These are phyloP conservation scores for Nasalis larvatus DNA, from an alignment of 2,113 vertebrate genomes.

Conservation along the genomic window DNA sequence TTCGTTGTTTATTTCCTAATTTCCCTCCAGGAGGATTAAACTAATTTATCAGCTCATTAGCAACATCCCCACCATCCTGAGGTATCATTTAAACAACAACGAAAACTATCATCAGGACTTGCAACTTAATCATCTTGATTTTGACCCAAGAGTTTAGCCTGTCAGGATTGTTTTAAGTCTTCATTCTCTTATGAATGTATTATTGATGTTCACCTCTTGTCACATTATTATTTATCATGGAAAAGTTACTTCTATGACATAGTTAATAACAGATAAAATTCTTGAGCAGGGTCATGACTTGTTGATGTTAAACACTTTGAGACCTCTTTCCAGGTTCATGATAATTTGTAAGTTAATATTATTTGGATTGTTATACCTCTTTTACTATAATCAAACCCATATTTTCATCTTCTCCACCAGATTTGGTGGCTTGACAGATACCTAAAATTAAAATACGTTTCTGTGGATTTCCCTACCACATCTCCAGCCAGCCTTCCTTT, in stretches of 20 bases:
- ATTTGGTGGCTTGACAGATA: background rate
- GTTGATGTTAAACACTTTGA: background rate
- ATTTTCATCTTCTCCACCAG: background rate
- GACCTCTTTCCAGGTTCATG: background rate
- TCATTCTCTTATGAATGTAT: constrained; percentile 12
- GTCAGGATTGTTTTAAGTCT: background rate
- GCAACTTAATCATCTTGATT: background rate
- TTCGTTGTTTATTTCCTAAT: background rate
- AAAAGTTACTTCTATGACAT: background rate
- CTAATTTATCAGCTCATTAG: background rate
- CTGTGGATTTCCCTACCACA: background rate
- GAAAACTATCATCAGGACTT: background rate
- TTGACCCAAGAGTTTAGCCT: background rate
- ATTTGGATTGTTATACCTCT: background rate
- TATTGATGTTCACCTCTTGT: background rate
- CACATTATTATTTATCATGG: background rate
- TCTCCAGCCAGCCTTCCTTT: background rate
- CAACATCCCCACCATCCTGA: background rate
- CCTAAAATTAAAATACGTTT: background rate
- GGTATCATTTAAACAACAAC: background rate
- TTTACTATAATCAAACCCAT: background rate
- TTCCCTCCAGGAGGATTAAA: background rate
- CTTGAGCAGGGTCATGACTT: background rate
- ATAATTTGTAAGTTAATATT: background rate
- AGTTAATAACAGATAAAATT: background rate